Percentiles rank a stretch among this genome's conserved stretches.
These are phyloP conservation scores for Chelidonichthys spinosus DNA, from an alignment of 2,797 vertebrate species.

Conservation along the genomic window DNA sequence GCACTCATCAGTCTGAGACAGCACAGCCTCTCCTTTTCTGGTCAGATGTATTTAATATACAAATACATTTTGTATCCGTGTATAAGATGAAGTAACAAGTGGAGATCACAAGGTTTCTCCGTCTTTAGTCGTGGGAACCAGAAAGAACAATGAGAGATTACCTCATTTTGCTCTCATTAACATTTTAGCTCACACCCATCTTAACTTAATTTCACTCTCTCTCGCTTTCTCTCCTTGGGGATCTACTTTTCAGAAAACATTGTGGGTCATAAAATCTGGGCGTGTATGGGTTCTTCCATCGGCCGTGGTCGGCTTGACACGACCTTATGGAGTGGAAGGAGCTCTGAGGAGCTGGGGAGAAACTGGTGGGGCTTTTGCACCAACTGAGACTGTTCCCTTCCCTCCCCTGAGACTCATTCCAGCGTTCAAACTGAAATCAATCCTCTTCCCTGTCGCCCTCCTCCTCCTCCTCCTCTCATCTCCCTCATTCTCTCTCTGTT, in stretches of 20 bases:
- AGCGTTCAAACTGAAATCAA: constrained; percentile 66
- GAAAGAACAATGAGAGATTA: constrained; percentile 34
- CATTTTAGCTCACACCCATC: constrained; percentile 56
- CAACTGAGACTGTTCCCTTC: constrained; percentile 10
- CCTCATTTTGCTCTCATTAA: constrained; percentile 61
- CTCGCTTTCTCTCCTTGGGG: constrained; percentile 15
- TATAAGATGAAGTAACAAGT: constrained; percentile 19
- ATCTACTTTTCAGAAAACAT: constrained; percentile 20
- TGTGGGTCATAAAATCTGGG: constrained; percentile 50
- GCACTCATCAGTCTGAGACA: background rate
- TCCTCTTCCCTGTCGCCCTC: constrained; percentile 45
- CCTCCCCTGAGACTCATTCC: constrained; percentile 58
- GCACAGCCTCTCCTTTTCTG: background rate
- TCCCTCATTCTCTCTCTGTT: constrained; percentile 23
- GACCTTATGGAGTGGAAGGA: constrained; percentile 2
- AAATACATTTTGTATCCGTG: background rate
- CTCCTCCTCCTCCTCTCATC: constrained; percentile 27
- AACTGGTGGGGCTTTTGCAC: constrained; percentile 23
- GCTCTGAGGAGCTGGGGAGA: constrained; percentile 10
- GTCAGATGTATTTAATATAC: constrained; percentile 2
- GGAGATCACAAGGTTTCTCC: constrained; percentile 3
- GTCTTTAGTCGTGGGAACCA: constrained; percentile 27
- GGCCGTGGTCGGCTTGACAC: constrained; percentile 12
- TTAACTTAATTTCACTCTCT: constrained; percentile 42
- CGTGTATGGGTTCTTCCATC: constrained; percentile 15